Evolutionary conservation across 2,797 vertebrate genomes (phyloP).

Genomic region (Odontamblyopus rebecca): DNA sequence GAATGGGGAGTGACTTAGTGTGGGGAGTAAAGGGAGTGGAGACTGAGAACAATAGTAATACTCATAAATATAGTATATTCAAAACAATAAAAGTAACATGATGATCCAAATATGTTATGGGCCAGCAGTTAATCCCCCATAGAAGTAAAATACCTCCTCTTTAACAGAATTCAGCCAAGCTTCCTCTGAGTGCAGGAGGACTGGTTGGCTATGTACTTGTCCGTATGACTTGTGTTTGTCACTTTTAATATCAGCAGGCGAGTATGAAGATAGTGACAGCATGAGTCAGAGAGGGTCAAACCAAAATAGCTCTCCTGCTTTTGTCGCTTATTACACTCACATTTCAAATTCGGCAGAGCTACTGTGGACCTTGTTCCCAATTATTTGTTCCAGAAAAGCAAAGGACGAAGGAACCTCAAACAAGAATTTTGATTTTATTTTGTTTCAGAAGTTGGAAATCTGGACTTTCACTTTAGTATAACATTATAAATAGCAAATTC

Average conservation of each 20-base stretch:
- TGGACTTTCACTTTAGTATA: neutral
- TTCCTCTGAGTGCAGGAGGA: neutral
- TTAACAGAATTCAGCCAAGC: neutral
- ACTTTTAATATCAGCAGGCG: neutral
- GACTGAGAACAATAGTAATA: too few species aligned
- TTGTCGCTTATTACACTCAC: neutral
- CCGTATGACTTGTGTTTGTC: neutral
- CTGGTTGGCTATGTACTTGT: neutral
- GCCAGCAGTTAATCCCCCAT: too few species aligned
- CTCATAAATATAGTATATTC: too few species aligned
- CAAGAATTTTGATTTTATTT: neutral
- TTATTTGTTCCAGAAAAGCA: neutral
- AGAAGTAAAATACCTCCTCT: too few species aligned
- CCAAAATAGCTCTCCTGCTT: neutral
- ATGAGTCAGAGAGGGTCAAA: slow-evolving; percentile 3
- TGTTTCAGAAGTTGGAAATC: neutral
- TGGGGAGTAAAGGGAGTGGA: too few species aligned
- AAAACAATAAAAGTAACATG: too few species aligned
- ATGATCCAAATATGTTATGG: too few species aligned
- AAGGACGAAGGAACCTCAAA: too few species aligned
- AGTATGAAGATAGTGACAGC: neutral
- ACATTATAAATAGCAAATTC: neutral
- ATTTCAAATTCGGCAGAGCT: neutral
- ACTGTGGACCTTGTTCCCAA: neutral
- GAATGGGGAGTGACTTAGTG: too few species aligned